A percentile compares a stretch with the other conserved stretches of the same genome.
phyloP scores from a whole-genome alignment of 2,888 invertebrate genomes.

The Molanna angustata region DNA sequence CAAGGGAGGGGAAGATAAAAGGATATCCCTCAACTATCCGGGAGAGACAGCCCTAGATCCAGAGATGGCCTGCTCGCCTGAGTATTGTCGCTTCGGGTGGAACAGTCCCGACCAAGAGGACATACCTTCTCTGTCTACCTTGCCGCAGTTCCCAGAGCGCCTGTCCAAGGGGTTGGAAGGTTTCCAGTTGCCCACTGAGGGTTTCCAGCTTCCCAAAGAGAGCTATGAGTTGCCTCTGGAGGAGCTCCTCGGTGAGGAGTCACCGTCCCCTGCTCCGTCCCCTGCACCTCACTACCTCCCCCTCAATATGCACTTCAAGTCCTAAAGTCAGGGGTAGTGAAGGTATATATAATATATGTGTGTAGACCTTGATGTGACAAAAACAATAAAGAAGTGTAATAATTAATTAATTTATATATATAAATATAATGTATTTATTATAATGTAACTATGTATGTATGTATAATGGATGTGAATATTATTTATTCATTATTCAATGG shows the following conservation, averaged over 20 bases:
- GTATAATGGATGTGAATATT: too few relatives aligned
- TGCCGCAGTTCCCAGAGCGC: slow-evolving; percentile 36
- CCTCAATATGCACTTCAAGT: slow-evolving; percentile 11
- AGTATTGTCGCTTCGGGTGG: slow-evolving; percentile 54
- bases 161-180: slow-evolving; percentile 33
- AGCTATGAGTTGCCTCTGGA: slow-evolving; percentile 12
- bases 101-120: slow-evolving; percentile 38
- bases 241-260: slow-evolving; percentile 43
- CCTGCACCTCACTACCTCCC: slow-evolving; percentile 13
- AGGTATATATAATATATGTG: too few relatives aligned
- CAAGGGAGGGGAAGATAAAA: slow-evolving; percentile 13
- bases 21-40: slow-evolving; percentile 42
- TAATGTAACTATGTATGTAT: too few relatives aligned
- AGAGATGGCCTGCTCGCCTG: slow-evolving; percentile 44
- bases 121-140: neutral
- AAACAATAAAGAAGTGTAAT: too few relatives aligned
- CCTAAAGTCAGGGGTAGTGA: too few relatives aligned
- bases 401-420: too few relatives aligned
- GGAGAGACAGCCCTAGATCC: slow-evolving; percentile 26
- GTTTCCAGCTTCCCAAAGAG: slow-evolving; percentile 47
- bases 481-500: too few relatives aligned
- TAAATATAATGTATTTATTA: too few relatives aligned
- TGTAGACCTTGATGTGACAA: too few relatives aligned
- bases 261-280: slow-evolving; percentile 41
- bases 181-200: slow-evolving; percentile 36